These are phyloP conservation scores for Gastrophysa polygoni DNA, from an alignment of 2,888 invertebrate genomes.

Conservation along the genomic window DNA sequence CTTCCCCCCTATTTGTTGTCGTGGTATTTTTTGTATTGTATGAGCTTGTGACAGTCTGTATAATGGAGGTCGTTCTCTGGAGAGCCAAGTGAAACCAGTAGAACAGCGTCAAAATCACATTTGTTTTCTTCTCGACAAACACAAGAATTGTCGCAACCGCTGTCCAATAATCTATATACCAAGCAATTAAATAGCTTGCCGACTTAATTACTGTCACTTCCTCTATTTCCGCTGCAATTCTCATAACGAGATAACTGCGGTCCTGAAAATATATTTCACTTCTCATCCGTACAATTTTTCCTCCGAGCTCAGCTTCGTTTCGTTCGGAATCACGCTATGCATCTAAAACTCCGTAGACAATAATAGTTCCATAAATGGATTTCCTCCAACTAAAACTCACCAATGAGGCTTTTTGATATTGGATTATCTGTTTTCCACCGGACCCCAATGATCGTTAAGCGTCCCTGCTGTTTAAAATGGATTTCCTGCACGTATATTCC, in stretches of 20 bases:
- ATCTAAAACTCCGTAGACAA: constrained; percentile 13
- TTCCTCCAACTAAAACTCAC: constrained; percentile 16
- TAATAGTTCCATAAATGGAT: constrained; percentile 25
- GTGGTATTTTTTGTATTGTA: no score
- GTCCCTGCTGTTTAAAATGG: neutral
- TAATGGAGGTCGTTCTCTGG: no score
- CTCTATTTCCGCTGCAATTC: neutral
- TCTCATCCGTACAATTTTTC: constrained; percentile 4
- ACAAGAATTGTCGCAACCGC: no score
- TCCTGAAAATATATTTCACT: neutral
- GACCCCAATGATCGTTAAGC: constrained; percentile 11
- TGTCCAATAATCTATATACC: neutral
- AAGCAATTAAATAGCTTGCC: neutral
- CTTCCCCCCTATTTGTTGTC: no score
- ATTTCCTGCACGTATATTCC: constrained; percentile 20
- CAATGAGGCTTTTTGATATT: constrained; percentile 12
- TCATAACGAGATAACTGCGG: neutral
- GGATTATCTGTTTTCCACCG: constrained; percentile 11
- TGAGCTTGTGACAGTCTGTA: no score
- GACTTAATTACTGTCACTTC: neutral
- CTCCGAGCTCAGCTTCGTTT: constrained; percentile 7
- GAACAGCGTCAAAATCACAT: no score
- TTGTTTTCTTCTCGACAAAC: no score
- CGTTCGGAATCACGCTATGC: constrained; percentile 15
- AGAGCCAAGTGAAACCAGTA: no score